Evolutionary conservation across 1,140 invertebrate genomes (phyloP), one percentile per base, ranked within the genome.

Genomic region (Zaprionus nigranus): DNA sequence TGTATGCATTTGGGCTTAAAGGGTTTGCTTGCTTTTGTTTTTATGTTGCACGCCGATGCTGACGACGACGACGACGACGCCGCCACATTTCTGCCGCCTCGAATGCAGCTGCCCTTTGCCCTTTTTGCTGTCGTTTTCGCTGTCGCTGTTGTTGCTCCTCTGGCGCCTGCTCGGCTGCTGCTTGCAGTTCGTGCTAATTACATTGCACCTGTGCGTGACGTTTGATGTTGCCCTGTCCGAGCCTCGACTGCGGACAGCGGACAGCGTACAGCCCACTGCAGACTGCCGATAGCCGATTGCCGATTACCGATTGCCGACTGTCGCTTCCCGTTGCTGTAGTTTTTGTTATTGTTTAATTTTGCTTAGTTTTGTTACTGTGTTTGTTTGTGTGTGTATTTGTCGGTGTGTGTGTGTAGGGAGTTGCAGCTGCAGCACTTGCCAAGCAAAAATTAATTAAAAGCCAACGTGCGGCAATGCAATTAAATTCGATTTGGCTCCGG

Each of bases 1-100:
- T 87, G 84, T 83, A 87, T 87, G 84, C 84, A 87, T 88, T 87
- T 87, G 84, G 84, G 84, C 84, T 87, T 88, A 87, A 88, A 88
- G 84, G 78, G 83, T 88, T 87, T 88, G 78, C 84, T 88, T 87
- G 85, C 84, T 87, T 88, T 88, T 87, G 81, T 87, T 87, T 87
- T 87, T 87, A 81, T 84, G 68, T 78, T 72, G 67, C 79, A 68
- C 64, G 69, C 79, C 67, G 82, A 56, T 54, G 67, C 60, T 56
- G 70, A 28, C 26, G n/a, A 38, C 51, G 60, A 34, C 26, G n/a
- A 38, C 51, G 60, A 34, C 34, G 57, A 24, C 40, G 36, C n/a
- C 22, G 57, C 58, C 36, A 62, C 22, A 20, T 43, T 51, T 24
- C 34, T 65, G 51, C 26, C 57, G 56, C 13, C 34, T 20, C 28